A percentile compares a stretch with the other conserved stretches of the same genome.
Conservation (phyloP, 1,140 invertebrate genomes). For the Drosophila suzukii region DNA sequence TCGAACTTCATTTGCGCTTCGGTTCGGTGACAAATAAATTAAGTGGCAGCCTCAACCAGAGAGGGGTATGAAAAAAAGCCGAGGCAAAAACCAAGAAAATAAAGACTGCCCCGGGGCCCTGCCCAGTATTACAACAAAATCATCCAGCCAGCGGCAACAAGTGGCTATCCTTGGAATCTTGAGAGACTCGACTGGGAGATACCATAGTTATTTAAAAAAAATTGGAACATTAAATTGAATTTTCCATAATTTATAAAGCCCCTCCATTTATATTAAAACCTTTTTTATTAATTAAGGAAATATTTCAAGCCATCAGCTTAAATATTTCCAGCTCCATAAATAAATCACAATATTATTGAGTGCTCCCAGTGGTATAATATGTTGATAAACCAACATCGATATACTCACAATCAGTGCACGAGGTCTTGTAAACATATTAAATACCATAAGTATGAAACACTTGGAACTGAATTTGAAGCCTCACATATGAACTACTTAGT, state of each 20-base stretch:
- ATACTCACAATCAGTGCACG: too few relatives aligned
- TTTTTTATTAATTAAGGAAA: too few relatives aligned
- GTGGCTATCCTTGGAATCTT: background rate
- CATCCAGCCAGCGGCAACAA: slow-evolving; percentile 19
- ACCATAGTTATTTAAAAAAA: background rate
- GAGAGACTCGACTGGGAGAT: background rate
- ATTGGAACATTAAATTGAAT: too few relatives aligned
- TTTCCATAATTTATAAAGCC: too few relatives aligned
- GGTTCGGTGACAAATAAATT: slow-evolving; percentile 81
- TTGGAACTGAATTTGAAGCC: too few relatives aligned
- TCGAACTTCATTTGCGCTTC: slow-evolving; percentile 81
- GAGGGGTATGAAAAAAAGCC: background rate
- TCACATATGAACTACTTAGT: background rate
- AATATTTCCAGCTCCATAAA: background rate
- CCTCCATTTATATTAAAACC: too few relatives aligned
- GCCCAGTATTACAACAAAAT: slow-evolving; percentile 51
- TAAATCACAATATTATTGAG: background rate
- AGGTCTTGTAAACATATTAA: background rate
- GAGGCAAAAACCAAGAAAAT: slow-evolving; percentile 36
- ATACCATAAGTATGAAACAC: background rate
- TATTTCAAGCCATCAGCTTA: background rate
- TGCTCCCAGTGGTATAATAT: background rate
- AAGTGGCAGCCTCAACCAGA: slow-evolving; percentile 62
- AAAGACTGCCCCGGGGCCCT: slow-evolving; percentile 45
- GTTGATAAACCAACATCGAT: background rate